Evolutionary conservation across 2,888 invertebrate species (phyloP), one percentile per base, ranked within the genome.

Genomic region (Brenthis hecate): DNA sequence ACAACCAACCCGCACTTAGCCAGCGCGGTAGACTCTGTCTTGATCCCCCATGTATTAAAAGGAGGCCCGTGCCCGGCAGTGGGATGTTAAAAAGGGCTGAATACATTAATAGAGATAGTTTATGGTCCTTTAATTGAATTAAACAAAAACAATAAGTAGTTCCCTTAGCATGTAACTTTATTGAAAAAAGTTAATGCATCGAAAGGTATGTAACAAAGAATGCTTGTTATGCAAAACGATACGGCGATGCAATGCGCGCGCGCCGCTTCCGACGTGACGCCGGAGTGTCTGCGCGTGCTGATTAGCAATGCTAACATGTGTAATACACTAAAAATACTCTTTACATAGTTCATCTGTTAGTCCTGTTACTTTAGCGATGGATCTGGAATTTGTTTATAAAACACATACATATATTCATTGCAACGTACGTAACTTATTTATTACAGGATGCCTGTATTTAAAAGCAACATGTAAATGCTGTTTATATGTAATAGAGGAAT

Each of bases 231-330:
- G 47, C n/a, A 50, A 66, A 53, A 51, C 14, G 23, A 23, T 19
- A 58, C 36, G 36, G 55, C 58, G 13, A 69, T 69, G 57, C 66
- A 43, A 54, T 53, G 54, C 55, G 70, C 73, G 75, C 73, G 71
- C 74, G 73, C 74, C 70, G 74, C 72, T 75, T 79, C 74, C 70
- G 67, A 75, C 66, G 62, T 57, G 83, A 77, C 84, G 84, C 82
- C 84, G 71, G 67, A 66, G 76, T 77, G 85, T 85, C 83, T 83
- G 76, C 77, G 68, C 72, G 69, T 71, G 68, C 32, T 47, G 56
- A 71, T 71, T 72, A 71, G 66, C 65, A 71, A 69, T 68, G 56
- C 56, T 55, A 60, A 48, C 66, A 66, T 61, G 36, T 71, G 74
- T 69, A 61, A 67, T 51, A 50, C 16, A 16, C 67, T 70, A 64